Conservation (phyloP, 1,140 invertebrate species). For the Drosophila ironensis region DNA sequence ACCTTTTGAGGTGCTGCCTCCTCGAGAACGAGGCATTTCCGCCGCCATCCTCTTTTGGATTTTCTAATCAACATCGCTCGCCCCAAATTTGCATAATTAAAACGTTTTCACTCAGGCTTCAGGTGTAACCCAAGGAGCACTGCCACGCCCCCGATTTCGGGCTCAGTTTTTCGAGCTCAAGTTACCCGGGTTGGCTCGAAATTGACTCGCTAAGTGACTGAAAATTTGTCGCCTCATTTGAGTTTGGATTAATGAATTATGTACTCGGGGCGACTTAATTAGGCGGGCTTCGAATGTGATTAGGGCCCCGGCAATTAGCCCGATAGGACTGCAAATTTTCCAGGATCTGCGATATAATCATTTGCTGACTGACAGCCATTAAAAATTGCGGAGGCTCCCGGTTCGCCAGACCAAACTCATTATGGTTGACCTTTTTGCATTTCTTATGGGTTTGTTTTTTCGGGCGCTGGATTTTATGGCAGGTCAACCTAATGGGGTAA, state of each 20-base stretch:
- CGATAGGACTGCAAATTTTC: conserved; percentile 38
- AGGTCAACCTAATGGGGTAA: conserved; percentile 44
- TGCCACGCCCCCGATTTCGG: neutral
- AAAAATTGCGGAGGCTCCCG: conserved; percentile 10
- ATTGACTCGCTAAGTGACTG: conserved; percentile 68
- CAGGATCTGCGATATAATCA: conserved; percentile 41
- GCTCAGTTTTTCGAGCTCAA: conserved; percentile 29
- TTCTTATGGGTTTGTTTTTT: neutral
- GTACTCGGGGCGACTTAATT: conserved; percentile 53
- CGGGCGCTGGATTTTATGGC: conserved; percentile 14
- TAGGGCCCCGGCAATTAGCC: conserved; percentile 65
- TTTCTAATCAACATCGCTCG: conserved; percentile 69
- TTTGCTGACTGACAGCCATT: conserved; percentile 38
- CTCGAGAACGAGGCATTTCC: conserved; percentile 18
- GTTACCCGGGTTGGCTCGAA: conserved; percentile 20
- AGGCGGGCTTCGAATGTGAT: conserved; percentile 62
- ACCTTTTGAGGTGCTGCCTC: conserved; percentile 12
- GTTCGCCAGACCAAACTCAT: conserved; percentile 19
- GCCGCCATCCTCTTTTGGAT: conserved; percentile 37
- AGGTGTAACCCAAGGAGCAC: conserved; percentile 15
- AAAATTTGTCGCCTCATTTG: conserved; percentile 77
- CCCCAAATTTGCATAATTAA: conserved; percentile 76
- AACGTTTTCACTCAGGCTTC: conserved; percentile 46
- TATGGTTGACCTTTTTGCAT: neutral
- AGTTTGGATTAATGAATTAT: conserved; percentile 73